Evolutionary conservation across 2,113 vertebrate species (phyloP), one percentile per base, ranked within the genome.

Genomic region (Trogon melanurus): DNA sequence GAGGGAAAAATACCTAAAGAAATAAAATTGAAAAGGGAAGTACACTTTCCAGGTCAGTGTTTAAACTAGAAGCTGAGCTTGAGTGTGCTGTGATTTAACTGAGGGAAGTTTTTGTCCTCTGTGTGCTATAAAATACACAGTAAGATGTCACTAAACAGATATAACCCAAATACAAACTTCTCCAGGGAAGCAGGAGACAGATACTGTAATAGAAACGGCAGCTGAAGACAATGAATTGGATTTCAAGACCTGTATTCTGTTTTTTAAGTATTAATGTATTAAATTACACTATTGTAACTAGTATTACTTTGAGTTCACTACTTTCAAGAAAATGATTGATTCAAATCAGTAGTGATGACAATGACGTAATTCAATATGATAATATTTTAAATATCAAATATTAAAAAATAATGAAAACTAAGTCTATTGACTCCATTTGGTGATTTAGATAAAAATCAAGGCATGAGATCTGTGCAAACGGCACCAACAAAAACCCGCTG

Each of bases 1-100:
- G 85, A 90, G 38, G 56, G 72, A 56, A 91, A 91, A 96, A 90
- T 64, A 95, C 21, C 76, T 80, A 61, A 86, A 87, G 89, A 88
- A 87, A 60, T 8, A 61, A 78, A 97, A 94, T 3, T 87, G 70
- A 81, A 93, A 89, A 91, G 80, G 15, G 38, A 93, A 85, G 57
- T 7, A 64, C 3, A 7, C 19, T 95, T 96, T 89, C 65, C 89
- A 89, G 84, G 70, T 91, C 89, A 89, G 57, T 3, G 4, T 79
- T 96, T 91, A 84, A 94, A 94, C 44, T 22, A 69, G 72, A 86
- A 48, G 38, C 64, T 81, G 53, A 7, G 3, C 75, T 93, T 9
- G 2, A 83, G 75, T 47, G 65, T 57, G 48, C 60, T 56, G 56
- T 75, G 64, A 93, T 88, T 92, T 83, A 94, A 91, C 82, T 69